Base-by-base conservation (phyloP, 2,113 vertebrate genomes). In the Ictalurus furcatus region DNA sequence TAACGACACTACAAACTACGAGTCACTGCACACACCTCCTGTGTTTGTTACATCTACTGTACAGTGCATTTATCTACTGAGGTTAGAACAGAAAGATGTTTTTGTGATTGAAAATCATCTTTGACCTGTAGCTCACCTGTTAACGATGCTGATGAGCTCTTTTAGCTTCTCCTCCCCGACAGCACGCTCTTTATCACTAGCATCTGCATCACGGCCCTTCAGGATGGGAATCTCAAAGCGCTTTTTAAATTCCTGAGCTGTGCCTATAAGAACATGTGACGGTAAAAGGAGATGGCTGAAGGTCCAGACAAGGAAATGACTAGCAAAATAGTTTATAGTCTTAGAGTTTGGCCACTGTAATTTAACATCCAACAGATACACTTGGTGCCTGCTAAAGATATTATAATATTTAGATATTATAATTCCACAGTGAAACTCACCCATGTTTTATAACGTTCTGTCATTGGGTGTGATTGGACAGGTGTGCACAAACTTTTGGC, bases 191-290 rank as follows among this genome's bases (percentile, higher is more conserved):
- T 94, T 95, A 76, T 97, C 96, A 78, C 96, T 97, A 56, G 98
- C 98, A 84, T 97, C 96, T 0, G 98, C 98, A 40, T 99, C 98
- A 87, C 98, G 95, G 79, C 98, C 97, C 93, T 97, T 99, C 76
- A 99, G 93, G 90, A 99, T 99, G 44, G 98, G 97, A 86, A 99
- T 91, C 93, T 99, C 98, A 93, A 99, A 99, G 11, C 96, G 96
- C 90, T 96, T 99, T 93, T 99, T 99, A 91, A 99, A 99, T 90
- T 99, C 98, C 59, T 98, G 97, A 17, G 97, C 97, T 37, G 98
- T 99, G 28, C 98, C 98, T 99, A 28, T 16, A 91, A 65, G 59
- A 85, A 3, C 13, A 28, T 16, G 30, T 40, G 28, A 37, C 19
- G 44, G 37, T 14, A n/a, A 73, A 11, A 30, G 30, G 2, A 59